Percentiles rank a stretch among this genome's conserved stretches.
phyloP scores from a whole-genome alignment of 2,113 vertebrate genomes.

The Hyperopisus bebe region DNA sequence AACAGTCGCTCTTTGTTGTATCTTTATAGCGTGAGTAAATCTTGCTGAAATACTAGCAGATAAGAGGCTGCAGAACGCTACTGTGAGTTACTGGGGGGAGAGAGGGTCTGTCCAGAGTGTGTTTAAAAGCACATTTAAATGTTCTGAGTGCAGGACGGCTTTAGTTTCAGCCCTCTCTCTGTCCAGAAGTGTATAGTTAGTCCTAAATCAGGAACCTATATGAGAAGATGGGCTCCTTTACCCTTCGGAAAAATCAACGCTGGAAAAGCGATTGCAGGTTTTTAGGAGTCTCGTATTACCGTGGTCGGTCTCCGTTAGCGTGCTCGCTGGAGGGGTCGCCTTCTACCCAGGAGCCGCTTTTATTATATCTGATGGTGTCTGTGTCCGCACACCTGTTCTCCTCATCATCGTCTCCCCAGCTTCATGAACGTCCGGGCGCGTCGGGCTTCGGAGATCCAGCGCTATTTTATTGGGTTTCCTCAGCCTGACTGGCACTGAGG shows the following conservation, averaged over 20 bases:
- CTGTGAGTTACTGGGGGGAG: neutral
- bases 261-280: conserved; percentile 16
- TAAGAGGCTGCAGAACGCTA: neutral
- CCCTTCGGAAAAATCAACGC: neutral
- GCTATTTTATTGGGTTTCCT: neutral
- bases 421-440: neutral
- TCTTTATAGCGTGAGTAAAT: neutral
- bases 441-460: neutral
- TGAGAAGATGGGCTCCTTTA: neutral
- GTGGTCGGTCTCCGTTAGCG: neutral
- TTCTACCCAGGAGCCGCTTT: neutral
- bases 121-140: neutral
- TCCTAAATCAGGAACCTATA: neutral
- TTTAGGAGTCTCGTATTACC: neutral
- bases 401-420: neutral
- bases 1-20: conserved; percentile 6
- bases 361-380: conserved; percentile 7
- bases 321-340: neutral
- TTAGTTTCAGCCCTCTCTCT: neutral
- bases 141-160: neutral
- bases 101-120: neutral
- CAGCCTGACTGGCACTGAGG: neutral
- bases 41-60: neutral
- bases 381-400: neutral
- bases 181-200: neutral